A percentile compares a stretch with the other conserved stretches of the same genome.
Evolutionary conservation across 2,797 vertebrate species (phyloP).

Genomic region (Lepilemur ruficaudatus): DNA sequence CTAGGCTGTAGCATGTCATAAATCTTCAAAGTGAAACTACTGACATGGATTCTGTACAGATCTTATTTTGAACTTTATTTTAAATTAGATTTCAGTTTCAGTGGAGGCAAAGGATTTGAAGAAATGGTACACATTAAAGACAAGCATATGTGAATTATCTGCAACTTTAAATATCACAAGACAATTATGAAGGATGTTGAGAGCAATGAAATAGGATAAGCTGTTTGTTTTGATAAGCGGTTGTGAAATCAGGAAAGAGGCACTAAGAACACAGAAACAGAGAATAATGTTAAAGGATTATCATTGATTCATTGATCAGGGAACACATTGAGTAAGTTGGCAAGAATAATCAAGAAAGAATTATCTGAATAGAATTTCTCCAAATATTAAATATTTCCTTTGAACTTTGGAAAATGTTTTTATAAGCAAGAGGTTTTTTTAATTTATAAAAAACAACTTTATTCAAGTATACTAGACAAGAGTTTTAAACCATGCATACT

Average conservation of each 20-base stretch:
- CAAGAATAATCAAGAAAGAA: background rate
- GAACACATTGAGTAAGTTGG: background rate
- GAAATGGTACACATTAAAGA: conserved; percentile 20
- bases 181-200: conserved; percentile 40
- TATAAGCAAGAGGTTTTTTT: background rate
- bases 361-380: background rate
- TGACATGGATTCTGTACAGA: background rate
- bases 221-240: conserved; percentile 51
- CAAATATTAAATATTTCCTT: background rate
- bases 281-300: conserved; percentile 28
- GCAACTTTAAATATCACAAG: conserved; percentile 51
- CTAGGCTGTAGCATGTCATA: background rate
- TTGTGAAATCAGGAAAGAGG: conserved; percentile 32
- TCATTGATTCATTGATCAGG: background rate
- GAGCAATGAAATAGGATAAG: background rate
- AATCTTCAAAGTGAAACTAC: conserved; percentile 48
- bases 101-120: conserved; percentile 17
- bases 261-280: background rate
- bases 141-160: conserved; percentile 38
- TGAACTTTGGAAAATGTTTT: background rate
- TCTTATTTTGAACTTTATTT: conserved; percentile 64
- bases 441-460: too few species aligned
- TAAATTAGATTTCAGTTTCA: conserved; percentile 67
- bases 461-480: background rate
- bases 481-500: background rate